Conservation (phyloP, 2,797 vertebrate genomes). For the Mormyrus hasselquistii region DNA sequence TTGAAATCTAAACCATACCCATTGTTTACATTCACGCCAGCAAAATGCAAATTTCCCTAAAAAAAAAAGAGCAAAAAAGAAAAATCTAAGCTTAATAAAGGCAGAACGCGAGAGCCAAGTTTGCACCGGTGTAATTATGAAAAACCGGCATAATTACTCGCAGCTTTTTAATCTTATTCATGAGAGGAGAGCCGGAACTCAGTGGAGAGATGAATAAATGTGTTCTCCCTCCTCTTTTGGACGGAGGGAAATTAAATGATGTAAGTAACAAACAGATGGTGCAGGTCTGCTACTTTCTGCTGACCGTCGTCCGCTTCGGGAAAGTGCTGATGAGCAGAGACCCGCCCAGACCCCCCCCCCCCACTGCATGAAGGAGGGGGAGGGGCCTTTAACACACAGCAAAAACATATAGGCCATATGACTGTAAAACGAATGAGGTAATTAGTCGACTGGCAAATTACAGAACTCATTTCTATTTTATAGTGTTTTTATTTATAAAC, state of each 20-base stretch:
- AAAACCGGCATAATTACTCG: slow-evolving; percentile 46
- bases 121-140: slow-evolving; percentile 35
- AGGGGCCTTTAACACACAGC: not conserved
- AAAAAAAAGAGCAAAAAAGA: slow-evolving; percentile 13
- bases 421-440: not conserved
- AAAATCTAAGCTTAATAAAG: slow-evolving; percentile 17
- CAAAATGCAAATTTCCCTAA: slow-evolving; percentile 34
- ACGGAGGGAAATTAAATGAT: slow-evolving; percentile 39
- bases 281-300: slow-evolving; percentile 55
- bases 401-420: not conserved
- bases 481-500: not conserved
- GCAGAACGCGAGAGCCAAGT: slow-evolving; percentile 24
- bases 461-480: not conserved
- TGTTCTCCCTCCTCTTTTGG: slow-evolving; percentile 37
- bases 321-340: slow-evolving; percentile 47
- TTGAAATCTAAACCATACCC: not conserved
- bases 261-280: slow-evolving; percentile 61
- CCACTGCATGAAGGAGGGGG: not conserved
- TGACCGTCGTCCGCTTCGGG: slow-evolving; percentile 49
- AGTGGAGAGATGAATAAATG: slow-evolving; percentile 40
- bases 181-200: slow-evolving; percentile 47
- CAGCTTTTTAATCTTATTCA: slow-evolving; percentile 46
- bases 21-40: slow-evolving; percentile 36
- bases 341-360: not conserved
- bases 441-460: not conserved